Evolutionary conservation across 2,888 invertebrate species (phyloP).

Genomic region (Nemotelus nigrinus): DNA sequence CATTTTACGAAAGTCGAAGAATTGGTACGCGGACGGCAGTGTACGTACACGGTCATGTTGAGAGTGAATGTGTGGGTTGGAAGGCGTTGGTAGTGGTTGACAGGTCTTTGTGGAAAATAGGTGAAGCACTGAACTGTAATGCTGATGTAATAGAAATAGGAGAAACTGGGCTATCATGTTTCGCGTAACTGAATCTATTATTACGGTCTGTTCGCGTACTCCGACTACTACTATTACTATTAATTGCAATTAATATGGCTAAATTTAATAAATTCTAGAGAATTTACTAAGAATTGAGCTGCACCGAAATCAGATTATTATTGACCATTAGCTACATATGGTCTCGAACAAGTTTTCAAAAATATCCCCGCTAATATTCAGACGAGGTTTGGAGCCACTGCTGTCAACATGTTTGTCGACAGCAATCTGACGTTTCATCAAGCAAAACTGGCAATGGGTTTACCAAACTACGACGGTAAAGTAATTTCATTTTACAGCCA

Average conservation of each 20-base stretch:
- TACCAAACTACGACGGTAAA: conserved; percentile 60
- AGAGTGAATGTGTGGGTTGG: conserved; percentile 16
- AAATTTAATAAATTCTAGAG: too few relatives aligned
- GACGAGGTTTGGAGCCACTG: background rate
- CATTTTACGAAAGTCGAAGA: conserved; percentile 42
- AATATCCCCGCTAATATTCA: too few relatives aligned
- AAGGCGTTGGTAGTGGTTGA: conserved; percentile 23
- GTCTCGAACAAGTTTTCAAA: too few relatives aligned
- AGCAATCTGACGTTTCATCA: background rate
- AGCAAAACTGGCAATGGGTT: conserved; percentile 55
- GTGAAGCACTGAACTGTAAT: conserved; percentile 40
- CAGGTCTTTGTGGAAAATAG: conserved; percentile 10
- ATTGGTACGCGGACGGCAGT: background rate
- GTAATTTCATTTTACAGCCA: conserved; percentile 36
- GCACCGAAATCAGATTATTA: too few relatives aligned
- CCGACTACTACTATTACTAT: too few relatives aligned
- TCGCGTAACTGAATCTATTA: too few relatives aligned
- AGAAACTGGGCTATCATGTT: too few relatives aligned
- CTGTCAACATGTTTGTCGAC: conserved; percentile 20
- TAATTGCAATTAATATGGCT: too few relatives aligned
- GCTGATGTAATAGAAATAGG: background rate
- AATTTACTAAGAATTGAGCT: too few relatives aligned
- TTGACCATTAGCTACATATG: too few relatives aligned
- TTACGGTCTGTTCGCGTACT: too few relatives aligned
- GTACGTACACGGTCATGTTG: conserved; percentile 29